A percentile compares a stretch with the other conserved stretches of the same genome.
phyloP scores from a whole-genome alignment of 2,888 invertebrate genomes.

The Perithous albicinctus region DNA sequence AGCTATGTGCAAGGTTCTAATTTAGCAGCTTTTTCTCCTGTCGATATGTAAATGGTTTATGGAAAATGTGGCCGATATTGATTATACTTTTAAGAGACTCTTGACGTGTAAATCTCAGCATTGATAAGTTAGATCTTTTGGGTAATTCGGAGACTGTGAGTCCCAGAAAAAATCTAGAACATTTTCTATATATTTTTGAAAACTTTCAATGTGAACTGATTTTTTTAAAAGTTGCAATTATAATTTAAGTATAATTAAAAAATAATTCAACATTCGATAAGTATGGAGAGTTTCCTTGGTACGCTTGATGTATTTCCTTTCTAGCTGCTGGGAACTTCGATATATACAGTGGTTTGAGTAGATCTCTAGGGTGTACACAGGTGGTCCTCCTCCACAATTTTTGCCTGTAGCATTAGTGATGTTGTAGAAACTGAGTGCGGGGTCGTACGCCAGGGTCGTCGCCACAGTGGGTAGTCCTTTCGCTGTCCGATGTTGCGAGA shows the following conservation, averaged over 20 bases:
- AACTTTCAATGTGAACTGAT: too few relatives aligned
- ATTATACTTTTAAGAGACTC: too few relatives aligned
- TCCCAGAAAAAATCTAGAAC: too few relatives aligned
- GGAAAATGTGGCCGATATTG: too few relatives aligned
- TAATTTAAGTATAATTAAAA: background rate
- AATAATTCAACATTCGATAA: background rate
- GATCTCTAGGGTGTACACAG: background rate
- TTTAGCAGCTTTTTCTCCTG: too few relatives aligned
- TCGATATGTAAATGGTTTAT: too few relatives aligned
- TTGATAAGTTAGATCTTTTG: too few relatives aligned
- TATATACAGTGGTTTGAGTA: background rate
- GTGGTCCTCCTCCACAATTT: conserved; percentile 4
- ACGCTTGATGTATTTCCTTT: background rate
- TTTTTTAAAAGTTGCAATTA: background rate
- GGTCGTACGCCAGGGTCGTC: conserved; percentile 64
- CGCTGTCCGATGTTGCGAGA: conserved; percentile 74
- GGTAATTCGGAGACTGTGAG: too few relatives aligned
- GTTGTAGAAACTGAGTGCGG: conserved; percentile 27
- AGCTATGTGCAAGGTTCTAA: too few relatives aligned
- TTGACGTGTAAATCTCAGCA: too few relatives aligned
- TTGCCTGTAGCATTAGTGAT: background rate
- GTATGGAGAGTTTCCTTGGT: background rate
- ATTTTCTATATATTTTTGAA: too few relatives aligned
- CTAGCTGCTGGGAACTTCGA: background rate
- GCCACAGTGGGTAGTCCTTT: conserved; percentile 74